Evolutionary conservation across 2,797 vertebrate genomes (phyloP), one percentile per base, ranked within the genome.

Genomic region (Lerista edwardsae): DNA sequence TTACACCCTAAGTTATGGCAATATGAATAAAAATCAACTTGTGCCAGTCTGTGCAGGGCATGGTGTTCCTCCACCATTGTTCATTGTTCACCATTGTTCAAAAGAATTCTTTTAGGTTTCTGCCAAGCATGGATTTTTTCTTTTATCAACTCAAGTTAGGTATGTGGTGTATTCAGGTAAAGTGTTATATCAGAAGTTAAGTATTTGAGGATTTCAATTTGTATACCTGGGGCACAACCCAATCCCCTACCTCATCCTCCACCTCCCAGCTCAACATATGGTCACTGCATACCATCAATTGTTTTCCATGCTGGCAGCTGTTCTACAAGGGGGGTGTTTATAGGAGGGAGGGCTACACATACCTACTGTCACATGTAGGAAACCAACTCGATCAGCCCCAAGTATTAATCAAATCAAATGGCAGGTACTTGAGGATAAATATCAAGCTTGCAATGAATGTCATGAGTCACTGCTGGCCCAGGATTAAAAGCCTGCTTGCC

Each of bases 41-140:
- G 75, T 89, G 71, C 61, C 88, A 92, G 79, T 87, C 65, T 27
- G 87, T 83, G 62, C 62, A 90, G 59, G 31, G 14, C 2, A 51
- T 17, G 34, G 15, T 78, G 59, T 88, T 75, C 72, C 71, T 91
- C 83, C 84, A n/a, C 27, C 67, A 73, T 83, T 85, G 6, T 80
- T 92, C 86, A 68, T 84, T 27, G 65, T 47, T 47, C 90, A 83
- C 44, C 57, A 79, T 62, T 87, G 91, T 51, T 61, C 65, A 84
- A 76, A 90, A 61, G 65, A 5, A 80, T 84, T 86, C 0, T 82
- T 92, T 88, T 55, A 36, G 62, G 61, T 47, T 55, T 31, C 21
- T 92, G 41, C 73, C 11, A 80, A 31, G 55, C 25, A 57, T 19
- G 65, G 75, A 64, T 25, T 9, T 64, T 9, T 29, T 41, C 31